Evolutionary conservation across 1,140 invertebrate genomes (phyloP).

Genomic region (Heliconius eleuchia): DNA sequence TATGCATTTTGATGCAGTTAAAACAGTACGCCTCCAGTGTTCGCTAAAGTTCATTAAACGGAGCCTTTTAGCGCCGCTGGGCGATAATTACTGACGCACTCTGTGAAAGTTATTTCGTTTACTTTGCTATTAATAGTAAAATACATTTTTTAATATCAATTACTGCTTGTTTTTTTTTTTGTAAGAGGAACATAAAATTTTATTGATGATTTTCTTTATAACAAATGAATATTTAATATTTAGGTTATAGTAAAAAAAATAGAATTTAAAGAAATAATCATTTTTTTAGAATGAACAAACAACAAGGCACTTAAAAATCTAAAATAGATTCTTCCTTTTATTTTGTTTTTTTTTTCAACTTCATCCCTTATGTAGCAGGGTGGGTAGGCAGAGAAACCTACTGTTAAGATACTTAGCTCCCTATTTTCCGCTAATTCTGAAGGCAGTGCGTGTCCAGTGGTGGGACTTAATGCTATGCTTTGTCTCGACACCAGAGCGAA

Average conservation of each 20-base stretch:
- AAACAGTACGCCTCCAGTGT: slow-evolving; percentile 9
- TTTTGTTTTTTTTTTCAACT: background rate
- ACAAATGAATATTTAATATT: too few species aligned
- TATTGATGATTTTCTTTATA: background rate
- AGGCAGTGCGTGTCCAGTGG: background rate
- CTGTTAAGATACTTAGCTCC: background rate
- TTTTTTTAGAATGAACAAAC: too few species aligned
- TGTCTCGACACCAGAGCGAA: too few species aligned
- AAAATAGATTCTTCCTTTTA: background rate
- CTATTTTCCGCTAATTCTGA: too few species aligned
- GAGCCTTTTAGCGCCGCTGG: slow-evolving; percentile 33
- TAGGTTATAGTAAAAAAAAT: too few species aligned
- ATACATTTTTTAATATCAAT: background rate
- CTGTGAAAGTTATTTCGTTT: slow-evolving; percentile 41
- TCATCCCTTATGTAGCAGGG: background rate
- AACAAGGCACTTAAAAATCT: background rate
- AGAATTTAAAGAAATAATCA: too few species aligned
- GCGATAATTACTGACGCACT: slow-evolving; percentile 45
- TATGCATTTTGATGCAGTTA: slow-evolving; percentile 32
- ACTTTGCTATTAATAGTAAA: slow-evolving; percentile 23
- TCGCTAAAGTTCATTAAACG: slow-evolving; percentile 32
- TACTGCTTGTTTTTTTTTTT: too few species aligned
- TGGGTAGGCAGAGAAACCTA: background rate
- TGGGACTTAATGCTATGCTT: too few species aligned
- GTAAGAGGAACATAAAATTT: background rate